A percentile compares a stretch with the other conserved stretches of the same genome.
Evolutionary conservation across 2,113 vertebrate species (phyloP).

Genomic region (Phocoena sinus): DNA sequence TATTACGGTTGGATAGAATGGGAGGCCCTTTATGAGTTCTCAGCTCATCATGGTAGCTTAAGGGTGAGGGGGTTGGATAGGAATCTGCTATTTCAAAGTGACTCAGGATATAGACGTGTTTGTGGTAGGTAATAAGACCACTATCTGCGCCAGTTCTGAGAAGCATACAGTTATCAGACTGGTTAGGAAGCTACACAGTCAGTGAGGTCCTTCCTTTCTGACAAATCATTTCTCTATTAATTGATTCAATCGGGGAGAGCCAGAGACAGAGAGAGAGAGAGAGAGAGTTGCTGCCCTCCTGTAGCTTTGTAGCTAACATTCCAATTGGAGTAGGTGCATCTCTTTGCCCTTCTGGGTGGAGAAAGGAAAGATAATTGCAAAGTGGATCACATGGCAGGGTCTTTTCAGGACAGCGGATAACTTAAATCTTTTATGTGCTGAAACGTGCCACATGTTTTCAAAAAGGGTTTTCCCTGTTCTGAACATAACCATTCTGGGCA

Average conservation of each 20-base stretch:
- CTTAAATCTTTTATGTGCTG: neutral
- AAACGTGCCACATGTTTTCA: neutral
- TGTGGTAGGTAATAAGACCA: neutral
- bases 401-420: neutral
- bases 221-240: neutral
- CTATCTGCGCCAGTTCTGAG: neutral
- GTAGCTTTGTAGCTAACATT: neutral
- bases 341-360: neutral
- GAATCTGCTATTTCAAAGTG: neutral
- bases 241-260: neutral
- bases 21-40: neutral
- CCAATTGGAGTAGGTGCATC: neutral
- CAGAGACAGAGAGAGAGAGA: accelerated
- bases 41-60: neutral
- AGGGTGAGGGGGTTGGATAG: neutral
- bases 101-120: neutral
- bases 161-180: neutral
- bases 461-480: neutral
- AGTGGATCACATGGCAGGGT: neutral
- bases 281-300: neutral
- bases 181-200: neutral
- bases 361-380: neutral
- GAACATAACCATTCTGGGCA: neutral
- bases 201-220: neutral
- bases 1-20: neutral